These are phyloP conservation scores for Machaerirhynchus nigripectus DNA, from an alignment of 2,113 vertebrate genomes.

Conservation along the genomic window DNA sequence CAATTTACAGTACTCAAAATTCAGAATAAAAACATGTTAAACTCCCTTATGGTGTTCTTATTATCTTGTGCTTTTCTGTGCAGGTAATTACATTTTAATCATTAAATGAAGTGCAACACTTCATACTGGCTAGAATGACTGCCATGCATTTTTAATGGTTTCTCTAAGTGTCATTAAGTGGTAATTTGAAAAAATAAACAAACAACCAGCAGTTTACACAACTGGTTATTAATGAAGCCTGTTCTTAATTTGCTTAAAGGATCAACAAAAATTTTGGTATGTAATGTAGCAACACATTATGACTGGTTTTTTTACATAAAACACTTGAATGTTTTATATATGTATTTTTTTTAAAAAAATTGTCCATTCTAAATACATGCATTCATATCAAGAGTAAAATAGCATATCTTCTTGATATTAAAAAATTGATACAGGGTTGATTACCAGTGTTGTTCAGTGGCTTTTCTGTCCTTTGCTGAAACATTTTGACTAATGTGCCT, in stretches of 20 bases:
- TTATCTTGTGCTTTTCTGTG: constrained; percentile 40
- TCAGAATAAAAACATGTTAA: neutral
- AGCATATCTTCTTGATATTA: neutral
- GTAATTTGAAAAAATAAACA: constrained; percentile 44
- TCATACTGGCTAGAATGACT: constrained; percentile 30
- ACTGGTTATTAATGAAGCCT: neutral
- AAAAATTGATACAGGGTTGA: neutral
- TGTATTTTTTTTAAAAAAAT: neutral
- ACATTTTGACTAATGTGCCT: neutral
- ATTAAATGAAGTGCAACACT: constrained; percentile 53
- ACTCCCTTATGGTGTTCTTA: neutral
- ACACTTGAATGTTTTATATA: neutral
- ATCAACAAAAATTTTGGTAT: neutral
- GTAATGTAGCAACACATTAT: neutral
- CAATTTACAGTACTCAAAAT: neutral
- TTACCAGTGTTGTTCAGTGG: neutral
- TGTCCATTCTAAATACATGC: neutral
- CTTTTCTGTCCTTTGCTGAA: neutral
- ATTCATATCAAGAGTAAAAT: neutral
- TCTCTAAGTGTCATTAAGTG: constrained; percentile 40
- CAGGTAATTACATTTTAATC: constrained; percentile 57
- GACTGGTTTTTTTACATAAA: neutral
- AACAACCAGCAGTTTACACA: neutral
- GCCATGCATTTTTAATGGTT: constrained; percentile 44
- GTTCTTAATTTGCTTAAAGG: neutral